Conservation (phyloP, 2,113 vertebrate species). For the Clinocottus analis region DNA sequence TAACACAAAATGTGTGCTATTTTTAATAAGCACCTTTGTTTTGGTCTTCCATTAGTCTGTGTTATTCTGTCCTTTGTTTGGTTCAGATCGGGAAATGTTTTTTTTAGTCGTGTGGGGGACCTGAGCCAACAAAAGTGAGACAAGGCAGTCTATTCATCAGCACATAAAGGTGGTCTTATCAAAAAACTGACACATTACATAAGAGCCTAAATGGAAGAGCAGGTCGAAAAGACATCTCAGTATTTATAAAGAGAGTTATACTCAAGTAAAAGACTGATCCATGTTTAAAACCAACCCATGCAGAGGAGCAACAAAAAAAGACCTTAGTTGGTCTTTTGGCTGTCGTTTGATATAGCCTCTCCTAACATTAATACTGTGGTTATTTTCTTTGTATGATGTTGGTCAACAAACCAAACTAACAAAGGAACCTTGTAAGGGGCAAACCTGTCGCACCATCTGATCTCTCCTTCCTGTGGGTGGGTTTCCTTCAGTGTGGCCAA, state of each 20-base stretch:
- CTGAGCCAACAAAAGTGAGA: neutral
- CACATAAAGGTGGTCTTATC: constrained; percentile 16
- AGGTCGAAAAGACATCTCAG: neutral
- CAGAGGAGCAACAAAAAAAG: constrained; percentile 2
- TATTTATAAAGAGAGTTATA: neutral
- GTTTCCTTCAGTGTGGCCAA: constrained; percentile 27
- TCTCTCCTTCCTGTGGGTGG: constrained; percentile 45
- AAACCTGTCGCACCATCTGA: constrained; percentile 49
- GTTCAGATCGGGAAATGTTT: constrained; percentile 31
- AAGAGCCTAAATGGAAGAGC: neutral
- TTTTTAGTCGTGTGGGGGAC: constrained; percentile 25
- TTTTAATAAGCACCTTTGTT: constrained; percentile 1
- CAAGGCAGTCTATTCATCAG: constrained; percentile 14
- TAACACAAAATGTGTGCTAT: neutral
- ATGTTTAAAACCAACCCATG: neutral
- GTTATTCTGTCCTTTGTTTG: constrained; percentile 15
- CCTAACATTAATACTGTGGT: neutral
- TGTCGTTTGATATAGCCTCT: neutral
- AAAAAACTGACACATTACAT: neutral
- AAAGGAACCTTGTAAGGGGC: constrained; percentile 14
- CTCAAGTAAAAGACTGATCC: neutral
- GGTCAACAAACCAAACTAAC: constrained; percentile 37
- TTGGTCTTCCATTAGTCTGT: neutral
- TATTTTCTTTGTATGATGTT: constrained; percentile 11
- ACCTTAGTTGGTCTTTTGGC: neutral